A percentile compares a stretch with the other conserved stretches of the same genome.
Evolutionary conservation across 1,140 invertebrate genomes (phyloP).

Genomic region (Caerostris darwini): DNA sequence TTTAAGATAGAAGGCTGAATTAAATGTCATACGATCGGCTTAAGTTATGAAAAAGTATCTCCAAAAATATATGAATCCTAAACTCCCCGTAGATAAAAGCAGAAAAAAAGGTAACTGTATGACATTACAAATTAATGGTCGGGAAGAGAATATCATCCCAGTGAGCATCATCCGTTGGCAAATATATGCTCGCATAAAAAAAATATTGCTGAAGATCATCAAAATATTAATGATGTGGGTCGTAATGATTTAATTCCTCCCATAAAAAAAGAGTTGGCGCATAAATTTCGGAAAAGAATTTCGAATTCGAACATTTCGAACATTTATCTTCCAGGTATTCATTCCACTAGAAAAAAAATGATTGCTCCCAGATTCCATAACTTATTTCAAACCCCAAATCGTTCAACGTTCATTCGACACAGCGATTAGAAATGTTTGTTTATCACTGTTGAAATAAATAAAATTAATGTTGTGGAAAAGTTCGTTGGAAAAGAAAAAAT

Average conservation of each 20-base stretch:
- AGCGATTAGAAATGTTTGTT: constrained; percentile 55
- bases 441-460: constrained; percentile 68
- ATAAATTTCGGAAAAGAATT: constrained; percentile 47
- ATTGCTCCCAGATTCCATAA: constrained; percentile 35
- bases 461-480: constrained; percentile 68
- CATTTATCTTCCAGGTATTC: not conserved
- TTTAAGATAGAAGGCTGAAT: too few species aligned
- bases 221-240: constrained; percentile 55
- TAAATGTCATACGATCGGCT: too few species aligned
- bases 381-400: constrained; percentile 38
- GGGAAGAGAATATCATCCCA: constrained; percentile 3
- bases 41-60: too few species aligned
- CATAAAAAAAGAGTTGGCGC: constrained; percentile 29
- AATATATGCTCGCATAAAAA: not conserved
- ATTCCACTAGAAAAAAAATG: not conserved
- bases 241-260: constrained; percentile 26
- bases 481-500: constrained; percentile 11
- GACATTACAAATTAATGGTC: not conserved
- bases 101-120: not conserved
- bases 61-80: not conserved
- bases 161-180: not conserved
- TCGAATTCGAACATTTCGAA: not conserved
- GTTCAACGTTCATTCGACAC: constrained; percentile 4
- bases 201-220: not conserved
- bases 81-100: not conserved